Conservation (phyloP, 2,888 invertebrate species). For the Oligia strigilis region DNA sequence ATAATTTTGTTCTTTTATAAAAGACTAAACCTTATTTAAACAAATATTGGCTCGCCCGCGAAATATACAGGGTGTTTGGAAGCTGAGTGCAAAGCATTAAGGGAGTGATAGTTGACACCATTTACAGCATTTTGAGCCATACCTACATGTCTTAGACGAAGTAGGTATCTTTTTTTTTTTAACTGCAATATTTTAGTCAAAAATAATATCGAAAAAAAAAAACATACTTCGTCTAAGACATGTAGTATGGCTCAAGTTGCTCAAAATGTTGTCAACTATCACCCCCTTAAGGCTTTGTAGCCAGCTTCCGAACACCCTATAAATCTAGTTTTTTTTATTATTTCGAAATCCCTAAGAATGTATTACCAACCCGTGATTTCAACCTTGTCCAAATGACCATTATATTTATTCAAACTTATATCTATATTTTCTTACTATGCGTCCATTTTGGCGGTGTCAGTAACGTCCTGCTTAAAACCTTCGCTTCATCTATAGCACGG, state of each 20-base stretch:
- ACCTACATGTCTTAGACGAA: no score
- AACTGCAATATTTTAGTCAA: no score
- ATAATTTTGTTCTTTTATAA: background rate
- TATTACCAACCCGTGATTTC: background rate
- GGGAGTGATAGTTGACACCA: no score
- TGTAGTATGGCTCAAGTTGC: no score
- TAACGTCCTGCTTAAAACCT: slow-evolving; percentile 33
- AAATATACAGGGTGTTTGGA: background rate
- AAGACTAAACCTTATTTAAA: background rate
- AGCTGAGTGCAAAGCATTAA: no score
- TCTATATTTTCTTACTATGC: background rate
- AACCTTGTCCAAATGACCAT: background rate
- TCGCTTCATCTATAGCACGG: slow-evolving; percentile 17
- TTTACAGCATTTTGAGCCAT: no score
- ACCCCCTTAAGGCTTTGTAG: no score
- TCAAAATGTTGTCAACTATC: no score
- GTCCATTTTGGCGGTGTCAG: slow-evolving; percentile 21
- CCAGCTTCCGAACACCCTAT: no score
- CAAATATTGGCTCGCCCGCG: background rate
- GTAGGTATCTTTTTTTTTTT: no score
- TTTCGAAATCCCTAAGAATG: background rate
- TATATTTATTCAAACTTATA: slow-evolving; percentile 6
- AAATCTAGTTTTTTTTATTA: background rate
- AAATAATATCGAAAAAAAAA: no score
- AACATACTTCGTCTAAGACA: no score